Evolutionary conservation across 2,797 vertebrate species (phyloP), one percentile per base, ranked within the genome.

Genomic region (Trichosurus vulpecula): DNA sequence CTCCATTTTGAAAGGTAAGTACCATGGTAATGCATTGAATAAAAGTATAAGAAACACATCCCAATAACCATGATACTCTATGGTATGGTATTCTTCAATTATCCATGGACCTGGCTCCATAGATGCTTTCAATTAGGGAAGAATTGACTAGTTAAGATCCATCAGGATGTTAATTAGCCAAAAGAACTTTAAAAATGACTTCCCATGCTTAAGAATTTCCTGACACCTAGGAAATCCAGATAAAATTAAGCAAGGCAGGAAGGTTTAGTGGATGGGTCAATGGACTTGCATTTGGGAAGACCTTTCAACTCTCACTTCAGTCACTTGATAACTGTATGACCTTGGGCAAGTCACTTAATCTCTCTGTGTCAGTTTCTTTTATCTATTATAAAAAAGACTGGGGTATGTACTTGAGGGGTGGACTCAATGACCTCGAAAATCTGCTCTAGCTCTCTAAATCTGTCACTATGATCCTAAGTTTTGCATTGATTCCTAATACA

Each of bases 181-280:
- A 19, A 92, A 16, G 53, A 90, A 94, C 9, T 74, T 87, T 27
- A 87, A 27, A 47, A 25, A 47, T 92, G 87, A 29, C 53, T 95
- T 41, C 94, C 35, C 41, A 91, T 90, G 54, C 74, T 53, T 53
- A 91, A 91, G 54, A 8, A 61, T 95, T 58, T 94, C 22, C 29
- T 0, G 30, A 51, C 96, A 41, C 94, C 91, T 35, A 91, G 52
- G 14, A 93, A 90, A 92, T 92, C 52, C 93, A 93, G 19, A 89
- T 11, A 31, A 95, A 87, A 87, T 87, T 47, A 87, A 87, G 41
- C 9, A 51, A 87, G 41, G 25, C 74, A 87, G 74, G 25, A 27
- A 51, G 25, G 1, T 47, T 3, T 51, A 47, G 9, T 81, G 41
- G 9, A 81, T 81, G 13, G 41, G 9, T 51, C 41, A 87, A 87